Evolutionary conservation across 2,797 vertebrate genomes (phyloP), one percentile per base, ranked within the genome.

Genomic region (Hafferia zeledoni): DNA sequence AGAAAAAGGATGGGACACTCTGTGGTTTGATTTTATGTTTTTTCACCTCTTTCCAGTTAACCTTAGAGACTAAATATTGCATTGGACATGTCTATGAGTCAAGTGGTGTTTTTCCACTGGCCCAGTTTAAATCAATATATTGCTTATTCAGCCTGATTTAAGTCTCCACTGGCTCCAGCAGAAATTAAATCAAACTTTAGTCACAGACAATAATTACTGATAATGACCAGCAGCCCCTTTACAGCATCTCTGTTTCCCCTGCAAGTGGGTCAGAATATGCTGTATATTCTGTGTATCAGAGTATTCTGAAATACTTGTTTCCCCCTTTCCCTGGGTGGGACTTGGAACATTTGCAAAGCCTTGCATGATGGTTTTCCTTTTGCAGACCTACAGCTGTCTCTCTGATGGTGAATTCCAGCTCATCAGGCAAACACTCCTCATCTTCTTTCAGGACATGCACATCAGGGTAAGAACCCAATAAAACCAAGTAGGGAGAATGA

Each of bases 371-470:
- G 3, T 63, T 89, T 97, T 90, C 41, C 69, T 91, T 67, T 83
- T 84, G 22, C 97, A 99, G 99, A 98, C 98, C 3, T 99, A 99
- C 24, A 97, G 97, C 44, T 70, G 93, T 10, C 97, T 99, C 68
- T 98, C 98, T 44, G 98, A 97, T 47, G 99, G 99, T 6, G 99
- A 99, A 96, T 99, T 99, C 97, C 99, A 99, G 96, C 97, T 99
- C 46, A 99, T 99, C 94, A 98, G 99, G 94, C 99, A 99, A 98
- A 99, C 98, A 0, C 98, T 99, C 71, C 99, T 99, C 37, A 97
- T 98, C 95, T 99, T 99, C 96, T 99, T 99, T 96, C 99, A 99
- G 97, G 99, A 99, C 96, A 99, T 99, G 98, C 99, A 99, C 88
- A 99, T 99, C 95, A 98, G 99, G 98, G 99, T 99, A 98, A 98